Base-by-base conservation (phyloP, 2,797 vertebrate genomes). In the Saxicola maurus region DNA sequence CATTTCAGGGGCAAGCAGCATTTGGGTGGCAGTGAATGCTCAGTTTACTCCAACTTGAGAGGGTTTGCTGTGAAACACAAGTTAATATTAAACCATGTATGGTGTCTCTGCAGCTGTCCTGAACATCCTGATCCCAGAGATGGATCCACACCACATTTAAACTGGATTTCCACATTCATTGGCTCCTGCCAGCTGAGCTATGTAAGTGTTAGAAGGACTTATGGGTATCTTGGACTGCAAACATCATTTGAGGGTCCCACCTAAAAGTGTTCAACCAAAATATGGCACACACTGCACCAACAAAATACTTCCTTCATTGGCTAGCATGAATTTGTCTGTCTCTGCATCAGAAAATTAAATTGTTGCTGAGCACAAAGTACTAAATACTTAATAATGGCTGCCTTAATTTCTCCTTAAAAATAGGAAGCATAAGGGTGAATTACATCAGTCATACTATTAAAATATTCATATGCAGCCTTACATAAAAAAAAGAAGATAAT, bases 61-160 rank as follows among this genome's bases (percentile, higher is more conserved):
- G 55, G 55, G 30, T 76, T 81, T 93, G 31, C 67, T 67, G n/a
- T 30, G 65, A 65, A 77, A 65, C 17, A 19, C 27, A 17, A 75
- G 86, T 95, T 92, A 91, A 94, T 91, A 78, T 92, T 95, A 86
- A 93, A 86, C 86, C 2, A 4, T 46, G 62, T 37, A 59, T 61
- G 69, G 49, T 61, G 19, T 64, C 48, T 86, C 33, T 33, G 51
- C 31, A 78, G 7, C 33, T 1, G 3, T 65, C 60, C 78, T 56
- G 75, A 69, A 77, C 33, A 28, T 86, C 89, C 42, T 0, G 6
- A 68, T 65, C 55, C 71, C 56, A 35, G 49, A 20, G 51, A 13
- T 31, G 82, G 57, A 69, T 18, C 84, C 60, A 69, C 46, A 45
- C 10, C 19, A 60, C 25, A 30, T 53, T 69, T 7, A 42, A 40